Evolutionary conservation across 1,140 invertebrate species (phyloP), one percentile per base, ranked within the genome.

Genomic region (Pemphigus obesinymphae): DNA sequence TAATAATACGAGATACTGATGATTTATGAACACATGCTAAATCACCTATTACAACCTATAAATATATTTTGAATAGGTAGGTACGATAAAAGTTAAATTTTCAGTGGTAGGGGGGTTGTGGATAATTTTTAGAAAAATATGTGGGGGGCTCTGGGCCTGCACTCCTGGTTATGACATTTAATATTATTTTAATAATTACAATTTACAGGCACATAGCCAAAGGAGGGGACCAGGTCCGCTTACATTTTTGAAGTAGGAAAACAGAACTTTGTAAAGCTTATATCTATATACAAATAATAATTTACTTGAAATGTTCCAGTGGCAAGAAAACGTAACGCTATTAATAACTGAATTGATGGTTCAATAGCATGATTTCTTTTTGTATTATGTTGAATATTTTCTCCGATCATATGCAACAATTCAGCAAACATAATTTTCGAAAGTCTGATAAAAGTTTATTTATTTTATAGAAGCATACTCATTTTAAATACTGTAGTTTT

Each of bases 301-400:
- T 23, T 26, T 61, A 31, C 26, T 37, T 37, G 63, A 26, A 82
- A 72, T 34, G 26, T 82, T 15, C 85, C 84, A 34, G 83, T 86
- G 2, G 85, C 86, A 83, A 84, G 86, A 78, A 78, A 87, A 11
- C 85, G 45, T 31, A 86, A 82, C 29, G 84, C 81, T 0, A 85
- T 20, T 58, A 86, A 61, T 26, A 84, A 23, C 81, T 78, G 34
- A 23, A 83, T 55, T 13, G 29, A 26, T 20, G 82, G 48, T 48
- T 82, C 48, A 31, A 83, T 26, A 17, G 82, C 75, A 82, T 73
- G 31, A 82, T 83, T 84, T 6, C 58, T 61, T 31, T 31, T 34
- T 17, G 58, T 61, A 31, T 17, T 13, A 10, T 31, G 58, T 61
- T 34, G 29, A 31, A 61, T 31, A 7, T 61, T 29, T 2, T 61